phyloP scores from a whole-genome alignment of 2,113 vertebrate species.

The Zootoca vivipara region DNA sequence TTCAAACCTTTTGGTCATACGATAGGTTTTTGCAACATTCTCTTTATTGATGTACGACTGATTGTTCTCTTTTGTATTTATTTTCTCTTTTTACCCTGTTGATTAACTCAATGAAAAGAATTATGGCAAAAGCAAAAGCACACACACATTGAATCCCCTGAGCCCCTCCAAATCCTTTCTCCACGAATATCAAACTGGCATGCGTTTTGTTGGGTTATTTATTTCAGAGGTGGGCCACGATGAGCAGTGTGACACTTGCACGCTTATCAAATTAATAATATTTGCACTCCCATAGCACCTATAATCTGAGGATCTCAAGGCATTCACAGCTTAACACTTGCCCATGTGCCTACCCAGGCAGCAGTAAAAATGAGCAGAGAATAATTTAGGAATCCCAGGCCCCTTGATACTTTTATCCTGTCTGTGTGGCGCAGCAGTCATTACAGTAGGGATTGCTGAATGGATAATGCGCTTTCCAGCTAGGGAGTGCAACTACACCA shows the following conservation, averaged over 20 bases:
- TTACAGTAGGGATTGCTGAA: slow-evolving; percentile 49
- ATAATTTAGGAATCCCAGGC: slow-evolving; percentile 10
- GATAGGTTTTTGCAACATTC: not conserved
- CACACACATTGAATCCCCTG: not conserved
- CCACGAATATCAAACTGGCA: not conserved
- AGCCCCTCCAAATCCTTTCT: not conserved
- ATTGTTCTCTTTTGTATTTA: not conserved
- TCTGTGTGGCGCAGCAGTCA: slow-evolving; percentile 28
- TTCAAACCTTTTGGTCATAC: not conserved
- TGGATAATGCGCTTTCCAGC: slow-evolving; percentile 40
- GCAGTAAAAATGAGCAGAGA: not conserved
- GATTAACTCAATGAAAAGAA: not conserved
- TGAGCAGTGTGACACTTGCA: not conserved
- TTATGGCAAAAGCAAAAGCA: not conserved
- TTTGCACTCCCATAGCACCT: slow-evolving; percentile 16
- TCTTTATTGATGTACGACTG: not conserved
- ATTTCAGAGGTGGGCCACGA: not conserved
- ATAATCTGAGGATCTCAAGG: slow-evolving; percentile 41
- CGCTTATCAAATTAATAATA: slow-evolving; percentile 17
- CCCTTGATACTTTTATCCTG: slow-evolving; percentile 18
- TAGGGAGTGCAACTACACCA: slow-evolving; percentile 34
- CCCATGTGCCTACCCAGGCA: slow-evolving; percentile 26
- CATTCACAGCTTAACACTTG: slow-evolving; percentile 48
- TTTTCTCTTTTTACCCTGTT: not conserved
- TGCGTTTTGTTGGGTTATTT: not conserved